Percentiles rank a stretch among this genome's conserved stretches.
Conservation (phyloP, 1,140 invertebrate species). For the Ceratitis capitata region DNA sequence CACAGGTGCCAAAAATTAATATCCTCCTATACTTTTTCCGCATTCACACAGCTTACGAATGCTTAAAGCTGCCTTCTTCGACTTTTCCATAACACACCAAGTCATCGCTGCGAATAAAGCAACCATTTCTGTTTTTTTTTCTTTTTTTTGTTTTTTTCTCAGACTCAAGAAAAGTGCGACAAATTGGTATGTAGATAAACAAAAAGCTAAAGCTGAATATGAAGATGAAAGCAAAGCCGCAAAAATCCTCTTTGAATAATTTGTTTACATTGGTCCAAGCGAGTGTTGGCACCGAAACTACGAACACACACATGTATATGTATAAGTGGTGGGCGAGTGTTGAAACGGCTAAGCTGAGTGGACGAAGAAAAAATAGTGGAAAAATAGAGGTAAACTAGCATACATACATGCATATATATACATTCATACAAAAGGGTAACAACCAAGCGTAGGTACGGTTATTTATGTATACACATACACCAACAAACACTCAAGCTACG, state of each 20-base stretch:
- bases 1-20: neutral
- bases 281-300: neutral
- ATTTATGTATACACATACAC: neutral
- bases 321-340: neutral
- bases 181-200: slow-evolving; percentile 10
- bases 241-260: slow-evolving; percentile 36
- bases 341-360: neutral
- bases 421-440: neutral
- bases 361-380: neutral
- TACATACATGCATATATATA: neutral
- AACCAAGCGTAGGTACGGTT: neutral
- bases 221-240: slow-evolving; percentile 31
- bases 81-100: neutral
- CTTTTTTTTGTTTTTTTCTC: neutral
- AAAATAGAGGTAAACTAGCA: neutral
- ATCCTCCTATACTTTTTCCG: neutral
- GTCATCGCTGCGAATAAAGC: neutral
- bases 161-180: slow-evolving; percentile 26
- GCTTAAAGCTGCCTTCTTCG: neutral
- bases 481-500: neutral
- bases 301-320: too few relatives aligned
- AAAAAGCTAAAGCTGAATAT: neutral
- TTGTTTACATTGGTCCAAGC: slow-evolving; percentile 29
- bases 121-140: neutral
- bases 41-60: neutral